Evolutionary conservation across 2,113 vertebrate species (phyloP).

Genomic region (Rhabdornis inornatus): DNA sequence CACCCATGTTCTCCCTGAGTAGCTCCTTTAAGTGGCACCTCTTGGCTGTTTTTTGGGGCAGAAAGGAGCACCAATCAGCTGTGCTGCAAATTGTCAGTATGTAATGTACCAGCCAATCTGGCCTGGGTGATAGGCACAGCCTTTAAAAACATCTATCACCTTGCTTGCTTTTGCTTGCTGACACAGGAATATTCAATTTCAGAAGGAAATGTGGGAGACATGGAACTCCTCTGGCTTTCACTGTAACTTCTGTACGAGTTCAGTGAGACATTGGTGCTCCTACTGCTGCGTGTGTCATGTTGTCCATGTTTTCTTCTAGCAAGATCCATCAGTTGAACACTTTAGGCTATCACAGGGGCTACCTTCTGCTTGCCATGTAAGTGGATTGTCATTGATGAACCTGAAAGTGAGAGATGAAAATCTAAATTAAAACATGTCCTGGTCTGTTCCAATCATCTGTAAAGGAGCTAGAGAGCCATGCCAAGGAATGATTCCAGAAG

Average conservation of each 20-base stretch:
- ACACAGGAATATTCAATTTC: neutral
- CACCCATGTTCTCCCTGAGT: neutral
- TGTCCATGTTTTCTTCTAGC: neutral
- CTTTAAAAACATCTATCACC: neutral
- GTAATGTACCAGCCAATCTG: neutral
- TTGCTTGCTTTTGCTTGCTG: neutral
- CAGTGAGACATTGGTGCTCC: neutral
- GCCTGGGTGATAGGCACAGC: neutral
- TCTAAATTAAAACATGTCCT: neutral
- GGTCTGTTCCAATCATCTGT: neutral
- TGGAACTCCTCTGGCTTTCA: neutral
- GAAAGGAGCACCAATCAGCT: neutral
- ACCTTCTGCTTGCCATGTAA: neutral
- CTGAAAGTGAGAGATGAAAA: neutral
- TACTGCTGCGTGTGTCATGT: neutral
- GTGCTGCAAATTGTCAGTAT: neutral
- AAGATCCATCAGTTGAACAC: neutral
- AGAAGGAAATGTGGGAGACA: neutral
- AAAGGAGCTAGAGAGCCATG: neutral
- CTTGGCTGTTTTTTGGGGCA: neutral
- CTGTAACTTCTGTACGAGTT: neutral
- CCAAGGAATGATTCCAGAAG: neutral
- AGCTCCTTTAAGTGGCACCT: neutral
- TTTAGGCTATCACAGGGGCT: neutral
- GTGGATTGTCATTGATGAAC: neutral